Evolutionary conservation across 2,113 vertebrate genomes (phyloP), one percentile per base, ranked within the genome.

Genomic region (Tauraco erythrolophus): DNA sequence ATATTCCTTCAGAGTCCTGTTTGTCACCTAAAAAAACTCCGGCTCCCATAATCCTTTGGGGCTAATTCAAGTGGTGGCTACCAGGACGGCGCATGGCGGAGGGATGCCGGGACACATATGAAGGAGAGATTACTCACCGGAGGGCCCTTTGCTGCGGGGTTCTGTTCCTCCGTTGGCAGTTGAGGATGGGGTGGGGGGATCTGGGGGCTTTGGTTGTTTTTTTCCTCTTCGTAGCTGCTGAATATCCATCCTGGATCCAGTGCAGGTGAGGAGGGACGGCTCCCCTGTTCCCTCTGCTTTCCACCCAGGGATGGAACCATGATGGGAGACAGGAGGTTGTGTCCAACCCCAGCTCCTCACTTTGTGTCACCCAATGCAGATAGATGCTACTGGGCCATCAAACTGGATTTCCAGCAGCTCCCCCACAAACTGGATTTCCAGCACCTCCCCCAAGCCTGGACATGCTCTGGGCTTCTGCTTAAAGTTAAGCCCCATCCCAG

Each of bases 1-100:
- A 99, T 99, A 99, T 99, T 99, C 99, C 99, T 99, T 99, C 99
- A 98, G 99, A 99, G 99, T 98, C 98, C 99, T 99, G 99, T 99
- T 99, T 99, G 99, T 99, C 99, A 99, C 99, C 98, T 99, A 99
- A 99, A 99, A 99, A 99, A 99, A 99, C 98, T 98, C 98, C 98
- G 98, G 98, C 98, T 98, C 98, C 99, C 99, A 99, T 99, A 99
- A 99, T 99, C 99, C 99, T 99, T 98, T 98, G 98, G 99, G 99
- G 99, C 99, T 99, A 99, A 99, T 99, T 99, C 99, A 99, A 99
- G 99, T 99, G 99, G 99, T 98, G 99, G 98, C 98, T 98, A 98
- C 98, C 97, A 97, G 98, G 98, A 97, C 97, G 95, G 98, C 65
- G 98, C 97, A 98, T 97, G 98, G 98, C 96, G 95, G 97, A 97